These are phyloP conservation scores for Xiphophorus birchmanni DNA, from an alignment of 2,797 vertebrate genomes.

Conservation along the genomic window DNA sequence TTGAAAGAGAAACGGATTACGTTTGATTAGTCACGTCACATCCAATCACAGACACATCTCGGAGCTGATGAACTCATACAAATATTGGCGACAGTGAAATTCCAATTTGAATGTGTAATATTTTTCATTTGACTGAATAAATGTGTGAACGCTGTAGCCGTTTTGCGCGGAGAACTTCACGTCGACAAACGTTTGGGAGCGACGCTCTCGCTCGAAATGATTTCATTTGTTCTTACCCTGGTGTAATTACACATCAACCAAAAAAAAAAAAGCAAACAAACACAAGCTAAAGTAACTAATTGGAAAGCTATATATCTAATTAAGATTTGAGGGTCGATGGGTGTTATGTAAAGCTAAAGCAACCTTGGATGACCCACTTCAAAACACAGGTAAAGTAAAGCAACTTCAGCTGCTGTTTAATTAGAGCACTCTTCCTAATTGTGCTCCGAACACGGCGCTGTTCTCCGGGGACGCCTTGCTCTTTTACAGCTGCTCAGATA, in stretches of 20 bases:
- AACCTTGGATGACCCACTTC: conserved; percentile 34
- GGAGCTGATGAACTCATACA: conserved; percentile 43
- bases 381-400: conserved; percentile 26
- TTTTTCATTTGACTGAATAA: conserved; percentile 13
- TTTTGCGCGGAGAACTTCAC: not conserved
- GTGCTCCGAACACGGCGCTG: conserved; percentile 20
- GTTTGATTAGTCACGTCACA: conserved; percentile 59
- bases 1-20: conserved; percentile 46
- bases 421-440: conserved; percentile 36
- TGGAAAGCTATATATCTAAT: conserved; percentile 32
- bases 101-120: conserved; percentile 42
- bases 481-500: conserved; percentile 23
- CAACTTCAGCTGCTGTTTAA: conserved; percentile 33
- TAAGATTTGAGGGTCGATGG: conserved; percentile 39
- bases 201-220: conserved; percentile 5
- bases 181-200: conserved; percentile 8
- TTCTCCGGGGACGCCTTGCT: conserved; percentile 21
- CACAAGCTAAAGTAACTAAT: conserved; percentile 9
- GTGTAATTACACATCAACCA: not conserved
- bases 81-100: conserved; percentile 52
- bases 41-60: conserved; percentile 49
- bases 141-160: not conserved
- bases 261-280: conserved; percentile 1
- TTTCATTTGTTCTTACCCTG: conserved; percentile 11
- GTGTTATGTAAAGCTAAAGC: conserved; percentile 25